Evolutionary conservation across 2,113 vertebrate genomes (phyloP).

Genomic region (Xiphophorus maculatus): DNA sequence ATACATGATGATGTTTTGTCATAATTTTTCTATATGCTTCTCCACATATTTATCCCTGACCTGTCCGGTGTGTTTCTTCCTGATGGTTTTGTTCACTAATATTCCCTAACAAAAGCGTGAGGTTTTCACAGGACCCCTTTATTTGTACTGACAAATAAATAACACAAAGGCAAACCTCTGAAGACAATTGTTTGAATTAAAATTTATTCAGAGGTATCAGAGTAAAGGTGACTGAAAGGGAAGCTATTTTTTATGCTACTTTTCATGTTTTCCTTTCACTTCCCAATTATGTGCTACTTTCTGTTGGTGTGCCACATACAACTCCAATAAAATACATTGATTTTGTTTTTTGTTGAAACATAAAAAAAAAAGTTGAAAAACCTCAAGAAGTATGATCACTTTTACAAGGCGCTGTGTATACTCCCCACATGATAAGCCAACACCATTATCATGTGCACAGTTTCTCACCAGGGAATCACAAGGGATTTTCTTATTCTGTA

Average conservation of each 20-base stretch:
- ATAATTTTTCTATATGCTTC: neutral
- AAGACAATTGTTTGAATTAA: neutral
- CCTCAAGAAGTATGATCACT: neutral
- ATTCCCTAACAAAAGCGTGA: neutral
- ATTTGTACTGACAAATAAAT: neutral
- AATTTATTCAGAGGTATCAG: neutral
- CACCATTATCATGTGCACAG: conserved; percentile 18
- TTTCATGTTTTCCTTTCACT: neutral
- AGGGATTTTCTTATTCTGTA: neutral
- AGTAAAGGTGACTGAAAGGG: neutral
- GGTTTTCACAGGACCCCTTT: neutral
- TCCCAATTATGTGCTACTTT: neutral
- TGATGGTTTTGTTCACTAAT: neutral
- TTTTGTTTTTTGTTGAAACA: neutral
- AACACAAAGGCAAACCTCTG: neutral
- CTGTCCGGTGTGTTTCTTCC: neutral
- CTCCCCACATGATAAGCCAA: conserved; percentile 18
- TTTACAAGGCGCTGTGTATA: neutral
- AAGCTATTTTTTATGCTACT: neutral
- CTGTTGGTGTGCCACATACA: neutral
- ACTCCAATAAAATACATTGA: neutral
- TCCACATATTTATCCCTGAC: neutral
- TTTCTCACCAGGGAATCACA: conserved; percentile 5
- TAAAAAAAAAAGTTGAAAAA: neutral
- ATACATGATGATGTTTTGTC: neutral